Evolutionary conservation across 2,888 invertebrate genomes (phyloP).

Genomic region (Cynaeus angustus): DNA sequence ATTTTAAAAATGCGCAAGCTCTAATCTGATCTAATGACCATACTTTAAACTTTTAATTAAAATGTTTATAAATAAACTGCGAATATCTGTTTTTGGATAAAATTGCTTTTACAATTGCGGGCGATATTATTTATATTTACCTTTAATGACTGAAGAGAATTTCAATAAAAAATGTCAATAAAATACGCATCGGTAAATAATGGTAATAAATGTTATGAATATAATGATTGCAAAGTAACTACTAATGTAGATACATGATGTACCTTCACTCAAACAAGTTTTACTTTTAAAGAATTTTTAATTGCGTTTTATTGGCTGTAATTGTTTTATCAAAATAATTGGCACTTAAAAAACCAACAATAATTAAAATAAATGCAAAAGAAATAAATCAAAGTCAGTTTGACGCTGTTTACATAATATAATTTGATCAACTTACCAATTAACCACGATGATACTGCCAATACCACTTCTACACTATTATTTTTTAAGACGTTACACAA

Average conservation of each 20-base stretch:
- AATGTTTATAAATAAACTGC: too few species aligned
- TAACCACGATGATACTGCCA: conserved; percentile 5
- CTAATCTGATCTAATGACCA: too few species aligned
- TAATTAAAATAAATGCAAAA: conserved; percentile 26
- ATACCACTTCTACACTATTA: background rate
- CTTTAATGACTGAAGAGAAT: background rate
- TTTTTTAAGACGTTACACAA: background rate
- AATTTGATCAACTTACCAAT: conserved; percentile 13
- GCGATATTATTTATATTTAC: too few species aligned
- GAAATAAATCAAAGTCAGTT: conserved; percentile 32
- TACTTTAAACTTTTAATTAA: too few species aligned
- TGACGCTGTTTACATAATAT: conserved; percentile 13
- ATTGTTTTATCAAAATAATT: conserved; percentile 38
- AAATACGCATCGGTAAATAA: conserved; percentile 10
- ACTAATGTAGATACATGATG: conserved; percentile 18
- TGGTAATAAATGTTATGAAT: conserved; percentile 9
- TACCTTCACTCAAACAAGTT: conserved; percentile 17
- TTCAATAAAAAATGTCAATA: conserved; percentile 4
- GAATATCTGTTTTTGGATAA: too few species aligned
- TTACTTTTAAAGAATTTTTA: conserved; percentile 21
- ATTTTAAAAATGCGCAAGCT: too few species aligned
- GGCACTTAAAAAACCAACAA: conserved; percentile 21
- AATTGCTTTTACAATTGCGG: too few species aligned
- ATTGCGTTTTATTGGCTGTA: conserved; percentile 34
- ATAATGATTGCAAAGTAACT: conserved; percentile 20